Evolutionary conservation across 2,797 vertebrate species (phyloP).

Genomic region (Alcedo atthis): DNA sequence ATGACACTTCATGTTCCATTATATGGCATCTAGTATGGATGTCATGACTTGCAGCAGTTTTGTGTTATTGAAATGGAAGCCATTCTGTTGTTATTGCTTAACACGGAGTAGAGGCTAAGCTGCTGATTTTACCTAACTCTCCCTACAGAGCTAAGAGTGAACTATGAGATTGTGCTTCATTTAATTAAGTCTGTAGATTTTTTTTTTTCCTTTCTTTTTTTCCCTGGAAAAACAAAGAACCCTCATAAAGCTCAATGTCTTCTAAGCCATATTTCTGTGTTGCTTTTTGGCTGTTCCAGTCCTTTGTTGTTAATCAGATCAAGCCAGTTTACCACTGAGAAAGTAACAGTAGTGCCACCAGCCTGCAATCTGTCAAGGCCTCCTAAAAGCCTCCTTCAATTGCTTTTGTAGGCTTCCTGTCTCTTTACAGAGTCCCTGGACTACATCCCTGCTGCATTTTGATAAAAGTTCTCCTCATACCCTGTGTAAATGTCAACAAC

Average conservation of each 20-base stretch:
- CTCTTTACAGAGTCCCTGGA: neutral
- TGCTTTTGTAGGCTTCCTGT: neutral
- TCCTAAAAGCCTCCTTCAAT: neutral
- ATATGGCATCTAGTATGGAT: neutral
- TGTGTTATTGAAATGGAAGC: neutral
- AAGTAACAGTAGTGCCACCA: neutral
- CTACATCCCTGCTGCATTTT: neutral
- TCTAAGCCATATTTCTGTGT: neutral
- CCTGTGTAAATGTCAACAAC: neutral
- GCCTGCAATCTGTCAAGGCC: conserved; percentile 17
- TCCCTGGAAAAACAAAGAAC: neutral
- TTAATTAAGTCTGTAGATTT: neutral
- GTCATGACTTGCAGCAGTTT: neutral
- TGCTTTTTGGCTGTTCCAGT: neutral
- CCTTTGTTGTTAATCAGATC: conserved; percentile 29
- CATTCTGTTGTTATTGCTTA: neutral
- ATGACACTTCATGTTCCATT: neutral
- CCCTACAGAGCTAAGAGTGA: neutral
- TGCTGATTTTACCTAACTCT: neutral
- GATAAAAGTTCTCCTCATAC: neutral
- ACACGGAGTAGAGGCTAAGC: neutral
- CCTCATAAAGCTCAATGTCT: neutral
- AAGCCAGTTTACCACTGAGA: neutral
- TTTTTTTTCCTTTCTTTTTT: neutral
- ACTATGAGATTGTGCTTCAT: neutral